Conservation (phyloP, 2,888 invertebrate species). For the Caenorhabditis angaria region DNA sequence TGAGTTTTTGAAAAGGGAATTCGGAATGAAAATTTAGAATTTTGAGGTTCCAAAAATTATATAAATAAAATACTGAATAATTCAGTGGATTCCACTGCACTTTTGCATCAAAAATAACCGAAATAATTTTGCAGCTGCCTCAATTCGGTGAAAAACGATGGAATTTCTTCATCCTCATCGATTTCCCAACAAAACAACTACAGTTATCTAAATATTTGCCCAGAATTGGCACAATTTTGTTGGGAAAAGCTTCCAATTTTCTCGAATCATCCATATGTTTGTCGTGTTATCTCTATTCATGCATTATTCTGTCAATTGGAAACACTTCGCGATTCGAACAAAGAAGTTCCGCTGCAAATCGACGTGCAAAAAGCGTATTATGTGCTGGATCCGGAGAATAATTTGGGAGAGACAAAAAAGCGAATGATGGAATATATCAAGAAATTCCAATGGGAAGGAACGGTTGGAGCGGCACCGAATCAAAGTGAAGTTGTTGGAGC, state of each 20-base stretch:
- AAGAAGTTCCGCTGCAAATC: conserved; percentile 56
- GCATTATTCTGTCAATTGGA: conserved; percentile 38
- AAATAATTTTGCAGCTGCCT: neutral
- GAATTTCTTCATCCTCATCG: too few species aligned
- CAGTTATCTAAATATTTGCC: conserved; percentile 30
- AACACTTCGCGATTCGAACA: neutral
- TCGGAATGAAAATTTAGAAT: too few species aligned
- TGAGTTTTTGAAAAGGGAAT: neutral
- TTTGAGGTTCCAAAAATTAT: neutral
- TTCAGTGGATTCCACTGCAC: too few species aligned
- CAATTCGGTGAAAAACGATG: neutral
- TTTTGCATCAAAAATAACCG: too few species aligned
- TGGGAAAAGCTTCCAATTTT: conserved; percentile 62
- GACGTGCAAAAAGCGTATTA: conserved; percentile 61
- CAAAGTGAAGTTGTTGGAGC: conserved; percentile 39
- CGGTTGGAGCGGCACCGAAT: conserved; percentile 48
- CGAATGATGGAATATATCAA: conserved; percentile 54
- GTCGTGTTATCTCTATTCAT: conserved; percentile 59
- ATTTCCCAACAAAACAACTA: conserved; percentile 32
- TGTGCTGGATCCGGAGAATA: conserved; percentile 66
- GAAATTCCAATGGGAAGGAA: conserved; percentile 58
- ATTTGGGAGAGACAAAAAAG: conserved; percentile 58
- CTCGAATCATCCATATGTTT: conserved; percentile 50
- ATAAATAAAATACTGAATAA: too few species aligned
- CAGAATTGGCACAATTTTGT: conserved; percentile 47